phyloP scores from a whole-genome alignment of 2,113 vertebrate genomes.

The Eretmochelys imbricata region DNA sequence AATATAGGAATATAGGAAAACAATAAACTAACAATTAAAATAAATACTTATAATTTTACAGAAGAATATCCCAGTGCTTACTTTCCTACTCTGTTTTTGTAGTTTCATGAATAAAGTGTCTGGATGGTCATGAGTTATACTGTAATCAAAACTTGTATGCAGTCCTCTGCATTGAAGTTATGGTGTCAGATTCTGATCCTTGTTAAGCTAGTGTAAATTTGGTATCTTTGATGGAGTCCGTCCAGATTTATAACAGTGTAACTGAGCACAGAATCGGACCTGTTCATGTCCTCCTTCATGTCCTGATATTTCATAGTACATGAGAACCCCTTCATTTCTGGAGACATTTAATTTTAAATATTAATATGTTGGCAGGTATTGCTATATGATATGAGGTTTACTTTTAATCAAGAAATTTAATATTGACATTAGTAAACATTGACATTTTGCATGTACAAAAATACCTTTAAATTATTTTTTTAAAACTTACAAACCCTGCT shows the following conservation, averaged over 20 bases:
- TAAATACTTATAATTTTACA: background rate
- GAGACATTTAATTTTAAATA: background rate
- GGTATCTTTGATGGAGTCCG: background rate
- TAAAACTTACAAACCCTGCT: background rate
- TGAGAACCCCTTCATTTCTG: background rate
- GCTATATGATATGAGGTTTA: background rate
- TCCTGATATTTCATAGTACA: conserved; percentile 4
- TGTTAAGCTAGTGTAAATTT: background rate
- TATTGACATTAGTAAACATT: background rate
- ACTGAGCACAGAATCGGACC: background rate
- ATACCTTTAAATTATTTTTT: background rate
- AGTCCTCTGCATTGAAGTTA: background rate
- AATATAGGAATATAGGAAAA: background rate
- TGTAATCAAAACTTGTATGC: background rate
- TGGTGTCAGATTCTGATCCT: background rate
- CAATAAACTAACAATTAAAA: background rate
- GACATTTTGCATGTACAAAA: background rate
- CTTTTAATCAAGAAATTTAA: background rate
- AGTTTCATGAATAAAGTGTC: background rate
- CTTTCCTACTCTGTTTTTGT: background rate
- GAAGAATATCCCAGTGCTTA: background rate
- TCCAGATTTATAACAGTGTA: background rate
- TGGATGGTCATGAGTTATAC: background rate
- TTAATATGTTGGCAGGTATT: background rate
- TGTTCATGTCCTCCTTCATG: background rate